These are phyloP conservation scores for Lampris incognitus DNA, from an alignment of 2,113 vertebrate species.

Conservation along the genomic window DNA sequence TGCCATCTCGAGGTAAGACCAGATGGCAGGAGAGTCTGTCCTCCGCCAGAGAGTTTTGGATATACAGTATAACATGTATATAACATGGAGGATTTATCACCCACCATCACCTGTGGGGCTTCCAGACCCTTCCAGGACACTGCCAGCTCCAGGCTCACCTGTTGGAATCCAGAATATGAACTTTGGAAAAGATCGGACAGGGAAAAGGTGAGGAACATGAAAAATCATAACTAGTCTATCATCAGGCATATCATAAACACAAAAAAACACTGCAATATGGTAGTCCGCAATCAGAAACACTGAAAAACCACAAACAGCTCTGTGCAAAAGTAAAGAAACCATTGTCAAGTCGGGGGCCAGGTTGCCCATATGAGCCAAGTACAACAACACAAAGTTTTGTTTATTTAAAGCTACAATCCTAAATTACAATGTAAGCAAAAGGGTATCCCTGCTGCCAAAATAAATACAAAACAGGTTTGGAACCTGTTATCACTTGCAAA, in stretches of 20 bases:
- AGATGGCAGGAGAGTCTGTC: no score
- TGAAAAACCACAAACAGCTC: no score
- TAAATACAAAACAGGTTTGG: no score
- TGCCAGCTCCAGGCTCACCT: conserved; percentile 69
- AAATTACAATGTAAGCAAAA: no score
- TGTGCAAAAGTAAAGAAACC: neutral
- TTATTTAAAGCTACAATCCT: no score
- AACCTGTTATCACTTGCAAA: no score
- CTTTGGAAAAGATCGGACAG: neutral
- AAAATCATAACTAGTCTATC: neutral
- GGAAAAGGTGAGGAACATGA: neutral
- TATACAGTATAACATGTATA: neutral
- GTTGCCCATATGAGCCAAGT: neutral
- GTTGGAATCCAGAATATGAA: conserved; percentile 19
- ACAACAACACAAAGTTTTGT: neutral
- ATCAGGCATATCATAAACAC: neutral
- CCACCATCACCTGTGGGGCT: conserved; percentile 73
- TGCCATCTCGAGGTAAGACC: no score
- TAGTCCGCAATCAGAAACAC: no score
- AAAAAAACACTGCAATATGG: no score
- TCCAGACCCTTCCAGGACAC: conserved; percentile 80
- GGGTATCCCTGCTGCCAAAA: no score
- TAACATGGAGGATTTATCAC: conserved; percentile 21
- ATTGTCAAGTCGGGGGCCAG: neutral
- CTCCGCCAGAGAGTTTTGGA: no score